Conservation (phyloP, 2,797 vertebrate species). For the Galago senegalensis region DNA sequence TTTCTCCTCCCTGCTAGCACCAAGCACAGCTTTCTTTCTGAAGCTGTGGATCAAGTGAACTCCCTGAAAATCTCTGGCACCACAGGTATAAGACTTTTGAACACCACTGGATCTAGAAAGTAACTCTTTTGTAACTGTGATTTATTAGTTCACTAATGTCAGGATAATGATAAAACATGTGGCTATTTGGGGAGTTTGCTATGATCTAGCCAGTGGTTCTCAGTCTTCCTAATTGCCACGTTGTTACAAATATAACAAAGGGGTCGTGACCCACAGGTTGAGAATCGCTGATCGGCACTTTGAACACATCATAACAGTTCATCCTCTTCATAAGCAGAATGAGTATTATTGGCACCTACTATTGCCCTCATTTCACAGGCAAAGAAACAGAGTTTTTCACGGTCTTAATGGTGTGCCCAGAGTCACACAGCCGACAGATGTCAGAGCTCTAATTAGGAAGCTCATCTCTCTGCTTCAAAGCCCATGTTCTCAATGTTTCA, state of each 20-base stretch:
- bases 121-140: neutral
- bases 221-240: too few species aligned
- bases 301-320: neutral
- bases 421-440: neutral
- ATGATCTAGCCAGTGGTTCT: neutral
- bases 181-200: neutral
- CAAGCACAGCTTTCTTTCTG: neutral
- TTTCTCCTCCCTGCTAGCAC: neutral
- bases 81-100: neutral
- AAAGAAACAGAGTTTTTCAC: neutral
- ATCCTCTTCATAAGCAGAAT: neutral
- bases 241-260: too few species aligned
- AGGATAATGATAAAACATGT: neutral
- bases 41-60: slow-evolving; percentile 6
- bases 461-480: neutral
- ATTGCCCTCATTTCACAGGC: neutral
- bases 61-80: neutral
- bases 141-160: neutral
- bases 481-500: neutral
- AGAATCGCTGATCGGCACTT: neutral
- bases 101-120: neutral
- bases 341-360: too few species aligned
- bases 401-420: neutral
- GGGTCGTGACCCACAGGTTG: too few species aligned
- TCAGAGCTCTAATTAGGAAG: neutral